Base-by-base conservation (phyloP, 2,888 invertebrate species). In the Polymixis flavicincta region DNA sequence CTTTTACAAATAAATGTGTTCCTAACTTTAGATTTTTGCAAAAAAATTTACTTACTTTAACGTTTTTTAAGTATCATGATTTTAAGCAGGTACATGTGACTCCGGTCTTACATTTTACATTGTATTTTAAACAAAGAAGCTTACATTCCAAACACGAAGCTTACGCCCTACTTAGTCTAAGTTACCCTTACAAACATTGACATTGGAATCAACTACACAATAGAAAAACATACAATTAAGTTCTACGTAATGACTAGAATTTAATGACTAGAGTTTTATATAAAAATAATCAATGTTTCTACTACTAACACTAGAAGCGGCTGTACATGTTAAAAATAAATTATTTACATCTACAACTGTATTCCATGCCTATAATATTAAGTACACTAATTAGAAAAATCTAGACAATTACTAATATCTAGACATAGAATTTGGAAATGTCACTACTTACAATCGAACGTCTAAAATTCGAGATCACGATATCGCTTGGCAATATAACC, bases 401-500 rank as follows among this genome's bases (percentile, higher is more conserved):
- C 77, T 86, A 82, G 61, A 85, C 74, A 37, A 67, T 63, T 54
- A 78, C 75, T 87, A 82, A 65, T 64, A 75, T 75, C 79, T 88
- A 87, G 74, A 87, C 85, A 85, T 76, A 82, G 75, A 83, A 80
- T 74, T 79, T 68, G 75, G 83, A 86, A 88, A 86, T 80, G 76
- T 76, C 75, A 80, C 87, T 86, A 87, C 87, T 87, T 86, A 86
- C 59, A 82, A 82, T 81, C 80, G 83, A 85, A 88, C 65, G 65
- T 84, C 84, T 86, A 89, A 92, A 90, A 89, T 89, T 89, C 88
- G 91, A 92, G 92, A 95, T 95, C 95, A 95, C 95, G 95, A 94
- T 95, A 95, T 96, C 95, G 96, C 96, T 96, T 96, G 92, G 95
- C 95, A 95, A 95, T 95, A 95, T 92, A 89, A 89, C 78, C 89